Conservation (phyloP, 2,797 vertebrate species). For the Gephyroberyx darwinii region DNA sequence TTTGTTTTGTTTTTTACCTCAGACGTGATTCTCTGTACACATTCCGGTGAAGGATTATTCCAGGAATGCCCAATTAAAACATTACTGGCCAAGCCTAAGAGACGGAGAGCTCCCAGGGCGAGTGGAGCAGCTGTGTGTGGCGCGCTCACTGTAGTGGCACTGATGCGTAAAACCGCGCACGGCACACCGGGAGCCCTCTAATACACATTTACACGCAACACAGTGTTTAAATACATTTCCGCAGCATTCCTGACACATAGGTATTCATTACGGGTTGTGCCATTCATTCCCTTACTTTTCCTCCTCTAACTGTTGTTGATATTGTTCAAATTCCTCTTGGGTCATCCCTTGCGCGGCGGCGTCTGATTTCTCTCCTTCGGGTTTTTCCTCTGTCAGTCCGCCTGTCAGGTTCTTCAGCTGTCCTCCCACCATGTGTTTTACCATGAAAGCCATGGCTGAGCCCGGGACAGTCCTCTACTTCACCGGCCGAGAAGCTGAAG, state of each 20-base stretch:
- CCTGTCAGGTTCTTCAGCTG: conserved; percentile 97
- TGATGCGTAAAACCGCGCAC: conserved; percentile 76
- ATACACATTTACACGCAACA: conserved; percentile 32
- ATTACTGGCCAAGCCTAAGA: conserved; percentile 36
- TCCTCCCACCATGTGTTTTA: conserved; percentile 96
- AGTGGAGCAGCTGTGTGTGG: conserved; percentile 74
- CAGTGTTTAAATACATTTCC: conserved; percentile 21
- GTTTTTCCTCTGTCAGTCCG: conserved; percentile 91
- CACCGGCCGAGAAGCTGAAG: conserved; percentile 43
- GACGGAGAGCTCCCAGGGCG: conserved; percentile 64
- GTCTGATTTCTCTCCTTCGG: conserved; percentile 89
- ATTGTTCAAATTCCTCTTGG: conserved; percentile 95
- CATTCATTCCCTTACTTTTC: conserved; percentile 90
- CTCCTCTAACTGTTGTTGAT: conserved; percentile 96
- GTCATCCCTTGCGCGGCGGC: conserved; percentile 95
- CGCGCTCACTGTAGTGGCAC: conserved; percentile 62
- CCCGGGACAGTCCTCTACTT: conserved; percentile 31
- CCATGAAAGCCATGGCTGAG: conserved; percentile 93
- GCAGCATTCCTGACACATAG: not conserved
- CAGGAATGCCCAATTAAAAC: conserved; percentile 53
- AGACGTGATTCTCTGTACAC: conserved; percentile 33
- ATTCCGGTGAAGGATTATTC: conserved; percentile 37
- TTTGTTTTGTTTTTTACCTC: conserved; percentile 1
- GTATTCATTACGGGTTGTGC: conserved; percentile 22
- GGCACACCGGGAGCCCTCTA: conserved; percentile 52